Percentiles rank a stretch among this genome's conserved stretches.
Evolutionary conservation across 2,888 invertebrate species (phyloP).

Genomic region (Falcaria lacertinaria): DNA sequence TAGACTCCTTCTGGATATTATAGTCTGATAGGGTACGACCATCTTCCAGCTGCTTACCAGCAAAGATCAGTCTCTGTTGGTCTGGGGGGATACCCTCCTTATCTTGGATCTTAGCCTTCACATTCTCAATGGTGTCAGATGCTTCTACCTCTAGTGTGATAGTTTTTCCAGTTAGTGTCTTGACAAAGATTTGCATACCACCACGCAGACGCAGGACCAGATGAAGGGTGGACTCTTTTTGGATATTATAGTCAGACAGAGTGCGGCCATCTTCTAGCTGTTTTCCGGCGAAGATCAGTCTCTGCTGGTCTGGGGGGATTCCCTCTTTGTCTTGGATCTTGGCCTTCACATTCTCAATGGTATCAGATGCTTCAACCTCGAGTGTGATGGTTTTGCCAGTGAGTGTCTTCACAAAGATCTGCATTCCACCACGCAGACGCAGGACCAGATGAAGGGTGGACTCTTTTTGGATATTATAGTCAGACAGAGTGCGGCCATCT

Average conservation of each 20-base stretch:
- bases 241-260: slow-evolving; percentile 38
- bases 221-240: slow-evolving; percentile 39
- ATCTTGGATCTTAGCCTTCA: slow-evolving; percentile 40
- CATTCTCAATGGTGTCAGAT: slow-evolving; percentile 40
- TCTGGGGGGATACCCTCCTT: slow-evolving; percentile 42
- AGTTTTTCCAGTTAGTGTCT: slow-evolving; percentile 39
- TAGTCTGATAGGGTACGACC: slow-evolving; percentile 36
- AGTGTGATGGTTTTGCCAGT: slow-evolving; percentile 41
- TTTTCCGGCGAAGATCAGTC: slow-evolving; percentile 39
- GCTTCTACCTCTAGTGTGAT: slow-evolving; percentile 38
- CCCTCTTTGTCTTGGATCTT: slow-evolving; percentile 45
- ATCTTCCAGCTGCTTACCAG: slow-evolving; percentile 38
- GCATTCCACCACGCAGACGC: slow-evolving; percentile 46
- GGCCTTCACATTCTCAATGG: slow-evolving; percentile 38
- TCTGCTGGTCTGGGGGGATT: slow-evolving; percentile 41
- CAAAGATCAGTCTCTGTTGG: slow-evolving; percentile 38
- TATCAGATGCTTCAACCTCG: slow-evolving; percentile 35
- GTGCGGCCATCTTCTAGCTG: slow-evolving; percentile 41
- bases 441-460: slow-evolving; percentile 40
- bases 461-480: slow-evolving; percentile 47
- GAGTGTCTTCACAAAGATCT: slow-evolving; percentile 41
- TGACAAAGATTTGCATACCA: slow-evolving; percentile 44
- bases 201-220: slow-evolving; percentile 35
- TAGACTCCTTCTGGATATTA: slow-evolving; percentile 55
- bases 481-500: slow-evolving; percentile 42